Conservation (phyloP, 2,888 invertebrate species). For the Meganola albula region DNA sequence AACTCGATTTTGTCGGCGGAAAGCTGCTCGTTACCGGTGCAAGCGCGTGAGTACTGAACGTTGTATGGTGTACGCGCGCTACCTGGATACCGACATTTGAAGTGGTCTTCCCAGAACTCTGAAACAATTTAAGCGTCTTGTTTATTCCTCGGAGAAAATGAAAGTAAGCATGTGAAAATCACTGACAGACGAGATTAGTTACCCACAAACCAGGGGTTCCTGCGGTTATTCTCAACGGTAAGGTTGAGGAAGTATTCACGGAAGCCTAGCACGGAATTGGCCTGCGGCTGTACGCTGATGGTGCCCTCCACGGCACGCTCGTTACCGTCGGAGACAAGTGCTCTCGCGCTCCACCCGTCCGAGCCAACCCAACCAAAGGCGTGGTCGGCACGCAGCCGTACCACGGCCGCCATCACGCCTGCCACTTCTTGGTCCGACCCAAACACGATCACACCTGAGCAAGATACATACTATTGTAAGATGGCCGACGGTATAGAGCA, state of each 20-base stretch:
- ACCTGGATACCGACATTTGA: conserved; percentile 90
- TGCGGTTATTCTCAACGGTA: conserved; percentile 89
- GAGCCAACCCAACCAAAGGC: conserved; percentile 97
- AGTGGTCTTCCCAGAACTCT: conserved; percentile 98
- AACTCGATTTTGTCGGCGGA: conserved; percentile 87
- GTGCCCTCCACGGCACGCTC: conserved; percentile 88
- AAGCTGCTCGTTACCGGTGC: conserved; percentile 88
- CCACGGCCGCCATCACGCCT: conserved; percentile 94
- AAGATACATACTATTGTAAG: neutral
- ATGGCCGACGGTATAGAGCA: neutral
- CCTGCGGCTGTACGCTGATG: conserved; percentile 94
- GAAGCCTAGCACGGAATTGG: conserved; percentile 91
- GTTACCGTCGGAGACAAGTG: conserved; percentile 89
- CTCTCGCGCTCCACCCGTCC: conserved; percentile 96
- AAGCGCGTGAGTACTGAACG: conserved; percentile 80
- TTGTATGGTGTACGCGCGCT: conserved; percentile 90
- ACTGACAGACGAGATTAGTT: too few species aligned
- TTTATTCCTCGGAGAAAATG: neutral
- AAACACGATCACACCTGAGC: conserved; percentile 94
- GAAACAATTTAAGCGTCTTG: conserved; percentile 18
- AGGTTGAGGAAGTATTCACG: conserved; percentile 90
- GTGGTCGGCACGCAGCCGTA: conserved; percentile 88
- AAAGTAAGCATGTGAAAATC: neutral
- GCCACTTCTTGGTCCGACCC: conserved; percentile 98
- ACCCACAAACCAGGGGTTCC: conserved; percentile 98